phyloP scores from a whole-genome alignment of 1,140 invertebrate genomes.

The Capitella teleta region DNA sequence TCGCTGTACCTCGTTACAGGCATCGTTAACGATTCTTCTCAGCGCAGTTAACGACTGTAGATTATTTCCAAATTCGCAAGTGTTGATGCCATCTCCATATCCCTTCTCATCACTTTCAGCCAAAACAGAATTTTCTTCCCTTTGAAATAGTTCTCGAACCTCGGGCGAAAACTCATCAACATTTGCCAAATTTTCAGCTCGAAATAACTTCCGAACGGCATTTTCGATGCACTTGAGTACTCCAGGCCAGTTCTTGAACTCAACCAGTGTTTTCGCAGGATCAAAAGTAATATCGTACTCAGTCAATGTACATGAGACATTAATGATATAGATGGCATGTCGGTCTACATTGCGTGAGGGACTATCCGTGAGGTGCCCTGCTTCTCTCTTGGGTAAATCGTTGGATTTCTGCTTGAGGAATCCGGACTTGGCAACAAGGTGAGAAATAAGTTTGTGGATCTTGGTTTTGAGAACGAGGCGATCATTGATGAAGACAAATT shows the following conservation, averaged over 20 bases:
- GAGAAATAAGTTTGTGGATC: conserved; percentile 46
- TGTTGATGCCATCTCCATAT: conserved; percentile 1
- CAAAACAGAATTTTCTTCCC: neutral
- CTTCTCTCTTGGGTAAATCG: no score
- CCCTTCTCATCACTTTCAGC: neutral
- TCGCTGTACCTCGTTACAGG: no score
- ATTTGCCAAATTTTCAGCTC: no score
- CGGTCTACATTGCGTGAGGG: conserved; percentile 32
- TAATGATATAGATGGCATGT: conserved; percentile 49
- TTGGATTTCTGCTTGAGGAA: conserved; percentile 23
- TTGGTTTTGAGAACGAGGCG: conserved; percentile 46
- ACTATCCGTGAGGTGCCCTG: no score
- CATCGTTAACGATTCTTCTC: neutral
- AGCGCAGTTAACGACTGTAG: neutral
- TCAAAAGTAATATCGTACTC: conserved; percentile 50
- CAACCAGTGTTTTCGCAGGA: conserved; percentile 46
- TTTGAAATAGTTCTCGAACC: no score
- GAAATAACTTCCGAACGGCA: conserved; percentile 35
- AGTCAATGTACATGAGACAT: conserved; percentile 48
- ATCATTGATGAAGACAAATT: conserved; percentile 56
- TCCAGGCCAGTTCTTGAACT: conserved; percentile 51
- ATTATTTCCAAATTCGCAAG: neutral
- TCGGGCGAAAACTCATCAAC: no score
- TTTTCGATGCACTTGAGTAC: conserved; percentile 47
- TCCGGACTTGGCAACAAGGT: conserved; percentile 34